These are phyloP conservation scores for Enteromius viviparus DNA, from an alignment of 2,797 vertebrate species.

Conservation along the genomic window DNA sequence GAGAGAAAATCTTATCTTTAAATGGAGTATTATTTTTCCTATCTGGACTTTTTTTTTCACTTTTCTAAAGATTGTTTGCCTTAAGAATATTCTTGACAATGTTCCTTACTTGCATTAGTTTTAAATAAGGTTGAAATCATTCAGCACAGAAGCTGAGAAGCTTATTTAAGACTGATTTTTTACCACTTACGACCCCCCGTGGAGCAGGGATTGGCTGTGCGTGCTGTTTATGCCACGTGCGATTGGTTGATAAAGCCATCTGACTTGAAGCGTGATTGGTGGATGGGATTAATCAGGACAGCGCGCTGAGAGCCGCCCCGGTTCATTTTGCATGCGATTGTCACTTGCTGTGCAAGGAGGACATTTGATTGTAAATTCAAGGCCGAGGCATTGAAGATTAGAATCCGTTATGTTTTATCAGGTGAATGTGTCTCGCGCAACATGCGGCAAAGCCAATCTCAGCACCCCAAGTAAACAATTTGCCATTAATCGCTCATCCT, in stretches of 20 bases:
- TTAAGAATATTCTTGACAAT: conserved; percentile 54
- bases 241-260: conserved; percentile 38
- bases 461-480: conserved; percentile 63
- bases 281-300: conserved; percentile 53
- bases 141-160: conserved; percentile 62
- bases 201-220: conserved; percentile 46
- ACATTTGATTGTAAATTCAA: conserved; percentile 55
- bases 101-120: conserved; percentile 65
- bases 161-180: conserved; percentile 61
- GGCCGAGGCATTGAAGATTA: conserved; percentile 51
- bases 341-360: conserved; percentile 52
- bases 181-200: conserved; percentile 36
- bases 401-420: conserved; percentile 57
- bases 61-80: conserved; percentile 67
- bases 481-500: conserved; percentile 61
- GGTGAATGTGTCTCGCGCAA: conserved; percentile 47
- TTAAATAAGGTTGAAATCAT: conserved; percentile 66
- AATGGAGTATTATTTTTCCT: conserved; percentile 60
- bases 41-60: conserved; percentile 41
- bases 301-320: conserved; percentile 32
- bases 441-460: conserved; percentile 56
- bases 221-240: conserved; percentile 38
- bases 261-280: conserved; percentile 17
- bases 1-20: conserved; percentile 75
- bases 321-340: conserved; percentile 56